These are phyloP conservation scores for Drosophila differens DNA, from an alignment of 2,888 invertebrate species.

Conservation along the genomic window DNA sequence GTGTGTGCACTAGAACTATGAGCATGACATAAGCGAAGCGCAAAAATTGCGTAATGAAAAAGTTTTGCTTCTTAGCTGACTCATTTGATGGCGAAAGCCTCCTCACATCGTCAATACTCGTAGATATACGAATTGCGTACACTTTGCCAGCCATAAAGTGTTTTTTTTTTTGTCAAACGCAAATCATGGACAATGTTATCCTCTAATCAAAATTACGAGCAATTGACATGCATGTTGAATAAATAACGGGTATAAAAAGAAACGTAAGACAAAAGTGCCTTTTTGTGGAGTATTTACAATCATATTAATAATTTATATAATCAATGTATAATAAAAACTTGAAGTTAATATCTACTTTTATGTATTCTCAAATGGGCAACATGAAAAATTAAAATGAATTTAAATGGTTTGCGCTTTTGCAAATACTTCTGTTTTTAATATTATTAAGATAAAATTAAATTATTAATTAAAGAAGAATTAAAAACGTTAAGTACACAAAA, in stretches of 20 bases:
- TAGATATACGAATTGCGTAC: neutral
- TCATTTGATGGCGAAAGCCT: conserved; percentile 29
- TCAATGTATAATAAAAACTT: neutral
- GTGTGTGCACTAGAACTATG: conserved; percentile 43
- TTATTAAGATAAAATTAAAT: neutral
- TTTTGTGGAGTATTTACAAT: neutral
- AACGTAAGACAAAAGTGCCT: neutral
- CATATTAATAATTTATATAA: neutral
- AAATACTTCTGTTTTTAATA: neutral
- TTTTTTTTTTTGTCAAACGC: conserved; percentile 31
- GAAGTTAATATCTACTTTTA: neutral
- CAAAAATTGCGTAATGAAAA: conserved; percentile 77
- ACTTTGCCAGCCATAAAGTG: conserved; percentile 34
- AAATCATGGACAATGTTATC: conserved; percentile 52
- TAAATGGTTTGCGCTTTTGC: neutral
- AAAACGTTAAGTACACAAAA: neutral
- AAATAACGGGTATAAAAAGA: neutral
- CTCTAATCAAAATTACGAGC: conserved; percentile 52
- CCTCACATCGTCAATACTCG: conserved; percentile 13
- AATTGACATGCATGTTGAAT: conserved; percentile 28
- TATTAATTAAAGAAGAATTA: neutral
- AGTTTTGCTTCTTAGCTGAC: conserved; percentile 60
- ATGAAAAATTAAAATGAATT: neutral
- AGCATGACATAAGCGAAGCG: conserved; percentile 64
- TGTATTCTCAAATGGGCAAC: neutral